Evolutionary conservation across 2,888 invertebrate genomes (phyloP).

Genomic region (Hemistola chrysoprasaria): DNA sequence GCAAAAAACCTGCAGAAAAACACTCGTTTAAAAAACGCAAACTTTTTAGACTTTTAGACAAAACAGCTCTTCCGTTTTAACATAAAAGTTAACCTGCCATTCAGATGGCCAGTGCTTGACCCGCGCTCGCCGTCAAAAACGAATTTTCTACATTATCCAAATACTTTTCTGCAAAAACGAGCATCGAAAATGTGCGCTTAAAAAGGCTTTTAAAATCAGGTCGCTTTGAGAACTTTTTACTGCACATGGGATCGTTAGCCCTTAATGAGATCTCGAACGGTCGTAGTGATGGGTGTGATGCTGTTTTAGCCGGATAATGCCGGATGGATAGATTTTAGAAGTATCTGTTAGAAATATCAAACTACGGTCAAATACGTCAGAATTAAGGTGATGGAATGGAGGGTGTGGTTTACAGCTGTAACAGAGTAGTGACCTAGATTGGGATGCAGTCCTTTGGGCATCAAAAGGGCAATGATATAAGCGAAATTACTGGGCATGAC

Average conservation of each 20-base stretch:
- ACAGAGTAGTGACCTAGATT: too few relatives aligned
- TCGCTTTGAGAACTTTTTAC: conserved; percentile 19
- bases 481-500: too few relatives aligned
- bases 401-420: too few relatives aligned
- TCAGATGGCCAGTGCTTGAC: background rate
- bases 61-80: too few relatives aligned
- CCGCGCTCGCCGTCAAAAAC: conserved; percentile 15
- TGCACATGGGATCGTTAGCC: conserved; percentile 15
- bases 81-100: too few relatives aligned
- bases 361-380: too few relatives aligned
- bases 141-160: conserved; percentile 11
- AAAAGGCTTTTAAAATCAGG: conserved; percentile 10
- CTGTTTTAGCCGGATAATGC: conserved; percentile 2
- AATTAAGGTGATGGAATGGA: too few relatives aligned
- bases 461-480: too few relatives aligned
- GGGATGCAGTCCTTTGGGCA: too few relatives aligned
- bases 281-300: background rate
- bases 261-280: conserved; percentile 23
- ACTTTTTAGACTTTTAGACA: too few relatives aligned
- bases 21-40: background rate
- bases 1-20: conserved; percentile 3
- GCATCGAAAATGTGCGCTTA: conserved; percentile 4
- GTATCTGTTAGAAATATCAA: too few relatives aligned
- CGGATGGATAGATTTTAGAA: too few relatives aligned
- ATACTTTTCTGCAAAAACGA: conserved; percentile 9